phyloP scores from a whole-genome alignment of 2,888 invertebrate species.

The Xylophagus ater region DNA sequence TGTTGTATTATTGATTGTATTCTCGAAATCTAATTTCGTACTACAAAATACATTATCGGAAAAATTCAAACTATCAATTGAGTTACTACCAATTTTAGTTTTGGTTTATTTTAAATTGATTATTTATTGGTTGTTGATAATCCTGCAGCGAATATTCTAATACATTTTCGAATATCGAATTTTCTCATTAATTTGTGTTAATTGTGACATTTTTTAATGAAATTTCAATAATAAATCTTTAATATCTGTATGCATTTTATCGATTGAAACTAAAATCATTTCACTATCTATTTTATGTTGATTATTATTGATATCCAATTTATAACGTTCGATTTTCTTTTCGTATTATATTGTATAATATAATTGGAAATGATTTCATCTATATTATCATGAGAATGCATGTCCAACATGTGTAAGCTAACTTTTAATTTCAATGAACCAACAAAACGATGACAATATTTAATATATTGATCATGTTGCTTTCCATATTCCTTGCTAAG shows the following conservation, averaged over 20 bases:
- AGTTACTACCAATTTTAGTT: conserved; percentile 25
- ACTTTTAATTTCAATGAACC: conserved; percentile 29
- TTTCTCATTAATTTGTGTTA: conserved; percentile 34
- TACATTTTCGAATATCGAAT: conserved; percentile 33
- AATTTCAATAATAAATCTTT: conserved; percentile 31
- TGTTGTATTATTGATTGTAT: conserved; percentile 21
- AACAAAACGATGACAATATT: conserved; percentile 26
- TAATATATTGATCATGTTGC: background rate
- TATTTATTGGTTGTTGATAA: conserved; percentile 25
- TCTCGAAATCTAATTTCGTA: conserved; percentile 33
- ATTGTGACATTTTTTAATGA: conserved; percentile 28
- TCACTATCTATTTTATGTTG: conserved; percentile 28
- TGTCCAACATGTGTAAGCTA: conserved; percentile 26
- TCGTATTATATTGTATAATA: conserved; percentile 30
- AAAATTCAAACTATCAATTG: conserved; percentile 22
- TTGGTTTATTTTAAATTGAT: background rate
- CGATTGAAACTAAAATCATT: conserved; percentile 27
- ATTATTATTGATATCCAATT: conserved; percentile 24
- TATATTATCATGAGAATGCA: conserved; percentile 22
- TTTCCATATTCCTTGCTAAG: conserved; percentile 16
- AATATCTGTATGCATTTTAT: conserved; percentile 27
- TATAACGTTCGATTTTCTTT: conserved; percentile 29
- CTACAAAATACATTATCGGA: conserved; percentile 32
- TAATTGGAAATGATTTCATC: conserved; percentile 32
- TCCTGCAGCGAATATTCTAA: conserved; percentile 27